phyloP scores from a whole-genome alignment of 1,140 invertebrate genomes.

The Pogonomyrmex barbatus region DNA sequence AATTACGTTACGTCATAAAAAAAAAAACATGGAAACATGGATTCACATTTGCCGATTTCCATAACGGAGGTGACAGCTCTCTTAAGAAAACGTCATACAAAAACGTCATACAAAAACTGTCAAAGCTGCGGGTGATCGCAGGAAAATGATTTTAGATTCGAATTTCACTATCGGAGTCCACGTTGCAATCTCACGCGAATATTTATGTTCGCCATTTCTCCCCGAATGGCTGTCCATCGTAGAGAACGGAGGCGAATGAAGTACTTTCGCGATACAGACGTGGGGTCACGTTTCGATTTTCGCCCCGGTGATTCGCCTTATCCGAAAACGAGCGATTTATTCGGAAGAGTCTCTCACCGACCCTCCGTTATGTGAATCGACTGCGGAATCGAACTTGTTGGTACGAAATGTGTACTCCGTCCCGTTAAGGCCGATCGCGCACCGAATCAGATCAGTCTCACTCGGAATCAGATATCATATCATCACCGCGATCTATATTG shows the following conservation, averaged over 20 bases:
- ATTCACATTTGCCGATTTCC: neutral
- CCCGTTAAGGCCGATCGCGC: constrained; percentile 42
- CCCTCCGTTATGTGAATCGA: constrained; percentile 40
- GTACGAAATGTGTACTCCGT: constrained; percentile 31
- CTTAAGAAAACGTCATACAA: neutral
- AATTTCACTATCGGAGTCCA: neutral
- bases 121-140: neutral
- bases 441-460: constrained; percentile 35
- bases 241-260: constrained; percentile 21
- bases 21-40: neutral
- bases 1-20: neutral
- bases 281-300: constrained; percentile 55
- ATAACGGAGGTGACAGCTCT: neutral
- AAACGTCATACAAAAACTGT: constrained; percentile 17
- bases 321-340: constrained; percentile 56
- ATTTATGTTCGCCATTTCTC: constrained; percentile 41
- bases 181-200: constrained; percentile 9
- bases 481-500: neutral
- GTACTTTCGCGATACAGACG: constrained; percentile 14
- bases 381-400: constrained; percentile 25
- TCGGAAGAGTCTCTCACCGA: constrained; percentile 32
- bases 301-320: constrained; percentile 52
- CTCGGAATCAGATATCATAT: constrained; percentile 27
- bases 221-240: constrained; percentile 20
- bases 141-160: constrained; percentile 29